phyloP scores from a whole-genome alignment of 1,140 invertebrate species.

The Pteromalus puparum region DNA sequence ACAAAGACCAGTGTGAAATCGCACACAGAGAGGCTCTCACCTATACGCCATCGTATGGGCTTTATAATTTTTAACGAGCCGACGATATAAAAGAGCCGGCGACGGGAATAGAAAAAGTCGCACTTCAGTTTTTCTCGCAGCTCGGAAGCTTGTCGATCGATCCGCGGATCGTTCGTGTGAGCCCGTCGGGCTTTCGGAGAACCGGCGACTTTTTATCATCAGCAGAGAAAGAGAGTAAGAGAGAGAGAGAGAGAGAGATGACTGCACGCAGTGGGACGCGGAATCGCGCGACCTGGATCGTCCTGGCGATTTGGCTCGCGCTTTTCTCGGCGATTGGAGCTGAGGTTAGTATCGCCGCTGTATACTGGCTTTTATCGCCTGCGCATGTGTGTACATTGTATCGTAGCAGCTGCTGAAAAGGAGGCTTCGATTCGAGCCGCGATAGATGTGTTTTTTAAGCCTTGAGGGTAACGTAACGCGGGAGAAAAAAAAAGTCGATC shows the following conservation, averaged over 20 bases:
- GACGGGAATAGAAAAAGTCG: constrained; percentile 16
- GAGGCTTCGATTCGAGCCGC: too few species aligned
- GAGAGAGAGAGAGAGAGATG: background rate
- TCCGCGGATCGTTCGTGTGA: constrained; percentile 33
- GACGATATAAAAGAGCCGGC: constrained; percentile 39
- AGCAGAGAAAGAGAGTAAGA: background rate
- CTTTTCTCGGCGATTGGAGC: constrained; percentile 20
- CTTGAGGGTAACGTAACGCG: too few species aligned
- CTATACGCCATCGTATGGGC: background rate
- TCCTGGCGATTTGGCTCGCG: constrained; percentile 29
- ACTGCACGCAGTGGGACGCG: background rate
- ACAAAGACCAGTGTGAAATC: background rate
- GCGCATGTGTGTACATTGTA: too few species aligned
- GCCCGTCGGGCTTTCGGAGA: constrained; percentile 24
- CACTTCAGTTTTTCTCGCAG: constrained; percentile 31
- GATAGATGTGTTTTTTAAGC: too few species aligned
- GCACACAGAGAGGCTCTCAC: constrained; percentile 7
- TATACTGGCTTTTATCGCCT: background rate
- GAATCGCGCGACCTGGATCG: background rate
- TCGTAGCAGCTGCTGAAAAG: too few species aligned
- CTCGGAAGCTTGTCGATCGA: constrained; percentile 33
- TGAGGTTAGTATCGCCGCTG: constrained; percentile 10
- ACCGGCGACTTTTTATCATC: background rate
- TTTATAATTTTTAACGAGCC: constrained; percentile 26
- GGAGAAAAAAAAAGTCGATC: too few species aligned